Evolutionary conservation across 2,113 vertebrate species (phyloP).

Genomic region (Dromaius novaehollandiae): DNA sequence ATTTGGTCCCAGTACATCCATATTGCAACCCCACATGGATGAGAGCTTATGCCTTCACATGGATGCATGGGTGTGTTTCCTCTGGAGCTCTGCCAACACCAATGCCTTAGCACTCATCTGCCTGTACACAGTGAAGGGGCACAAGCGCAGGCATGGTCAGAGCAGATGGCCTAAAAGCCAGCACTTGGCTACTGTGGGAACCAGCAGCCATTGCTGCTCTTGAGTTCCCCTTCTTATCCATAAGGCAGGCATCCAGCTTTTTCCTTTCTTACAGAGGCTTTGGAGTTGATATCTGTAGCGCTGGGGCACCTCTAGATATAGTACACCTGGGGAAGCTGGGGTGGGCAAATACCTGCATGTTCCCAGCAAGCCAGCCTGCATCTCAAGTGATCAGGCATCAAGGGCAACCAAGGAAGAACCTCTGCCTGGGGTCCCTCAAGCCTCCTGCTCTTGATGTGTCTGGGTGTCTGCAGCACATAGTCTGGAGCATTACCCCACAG

Average conservation of each 20-base stretch:
- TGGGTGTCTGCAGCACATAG: not conserved
- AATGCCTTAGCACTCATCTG: not conserved
- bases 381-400: not conserved
- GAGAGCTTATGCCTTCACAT: fast-evolving
- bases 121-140: fast-evolving
- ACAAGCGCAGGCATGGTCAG: fast-evolving
- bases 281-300: not conserved
- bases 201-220: not conserved
- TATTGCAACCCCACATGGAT: fast-evolving
- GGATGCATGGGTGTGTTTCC: not conserved
- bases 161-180: not conserved
- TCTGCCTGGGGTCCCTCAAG: not conserved
- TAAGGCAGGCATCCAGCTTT: not conserved
- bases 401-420: not conserved
- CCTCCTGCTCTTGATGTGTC: not conserved
- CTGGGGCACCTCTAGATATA: not conserved
- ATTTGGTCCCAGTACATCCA: not conserved
- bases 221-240: not conserved
- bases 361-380: not conserved
- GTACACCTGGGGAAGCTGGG: not conserved
- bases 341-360: not conserved
- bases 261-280: not conserved
- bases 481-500: not conserved
- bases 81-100: fast-evolving
- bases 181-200: not conserved